Evolutionary conservation across 2,113 vertebrate species (phyloP), one percentile per base, ranked within the genome.

Genomic region (Zosterops japonicus): DNA sequence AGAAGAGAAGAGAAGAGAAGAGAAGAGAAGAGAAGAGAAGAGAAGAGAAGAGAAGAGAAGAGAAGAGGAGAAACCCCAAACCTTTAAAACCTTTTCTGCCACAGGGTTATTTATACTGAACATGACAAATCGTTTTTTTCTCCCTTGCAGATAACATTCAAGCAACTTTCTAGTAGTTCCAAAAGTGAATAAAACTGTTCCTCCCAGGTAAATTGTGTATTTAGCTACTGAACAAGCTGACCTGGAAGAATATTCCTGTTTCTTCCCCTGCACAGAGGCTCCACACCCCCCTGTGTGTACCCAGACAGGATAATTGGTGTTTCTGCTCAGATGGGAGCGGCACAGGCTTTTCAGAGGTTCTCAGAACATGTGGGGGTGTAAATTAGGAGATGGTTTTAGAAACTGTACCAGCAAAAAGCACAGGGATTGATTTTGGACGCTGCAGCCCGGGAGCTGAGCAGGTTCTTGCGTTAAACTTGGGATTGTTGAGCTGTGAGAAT

Each of bases 291-390:
- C 63, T 46, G 56, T 76, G 69, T 84, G 63, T 75, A 83, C 97
- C 96, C 92, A 94, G 96, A 83, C 95, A 80, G 97, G 97, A 95
- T 98, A 98, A 98, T 97, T 96, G 94, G 39, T 80, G 89, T 94
- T 96, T 83, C 94, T 96, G 76, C 75, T 68, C 25, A 9, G 68
- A 52, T 67, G 87, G 95, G 94, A 96, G 96, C 2, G 82, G 90
- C 75, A 11, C 8, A 3, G 64, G 55, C 70, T 93, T 36, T 94
- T 74, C 94, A 77, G 96, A 90, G 89, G 55, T 74, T 94, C 89
- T 80, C 82, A 92, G 83, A 79, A 71, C 9, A 2, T 84, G 89
- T 95, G 82, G 89, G 90, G 91, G 89, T 92, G 86, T 79, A 24
- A 91, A 67, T 64, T 47, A 9, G 57, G 71, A 64, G 76, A 64